A percentile compares a stretch with the other conserved stretches of the same genome.
Evolutionary conservation across 2,797 vertebrate genomes (phyloP).

Genomic region (Erpetoichthys calabaricus): DNA sequence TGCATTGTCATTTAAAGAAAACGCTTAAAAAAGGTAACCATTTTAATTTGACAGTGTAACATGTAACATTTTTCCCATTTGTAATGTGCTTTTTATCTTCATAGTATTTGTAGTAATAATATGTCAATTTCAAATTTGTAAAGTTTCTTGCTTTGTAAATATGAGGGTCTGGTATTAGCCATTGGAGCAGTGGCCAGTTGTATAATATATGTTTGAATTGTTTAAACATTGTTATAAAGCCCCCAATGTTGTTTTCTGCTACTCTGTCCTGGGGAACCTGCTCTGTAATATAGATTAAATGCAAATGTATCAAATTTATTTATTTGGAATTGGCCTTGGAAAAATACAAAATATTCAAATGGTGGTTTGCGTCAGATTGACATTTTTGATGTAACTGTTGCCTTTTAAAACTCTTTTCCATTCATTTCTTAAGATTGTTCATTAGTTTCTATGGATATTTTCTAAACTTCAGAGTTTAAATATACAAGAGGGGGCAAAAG

Average conservation of each 20-base stretch:
- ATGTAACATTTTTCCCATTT: slow-evolving; percentile 3
- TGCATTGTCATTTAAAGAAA: background rate
- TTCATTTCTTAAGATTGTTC: no score
- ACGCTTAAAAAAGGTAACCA: slow-evolving; percentile 6
- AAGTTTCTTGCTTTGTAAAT: slow-evolving; percentile 32
- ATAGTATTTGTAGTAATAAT: slow-evolving; percentile 19
- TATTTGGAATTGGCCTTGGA: slow-evolving; percentile 71
- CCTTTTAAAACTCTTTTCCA: slow-evolving; percentile 20
- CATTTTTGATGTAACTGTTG: slow-evolving; percentile 23
- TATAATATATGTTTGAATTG: slow-evolving; percentile 33
- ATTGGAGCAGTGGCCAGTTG: slow-evolving; percentile 25
- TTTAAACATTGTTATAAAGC: slow-evolving; percentile 38
- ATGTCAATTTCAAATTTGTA: slow-evolving; percentile 15
- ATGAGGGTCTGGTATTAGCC: slow-evolving; percentile 21
- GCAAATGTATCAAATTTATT: slow-evolving; percentile 57
- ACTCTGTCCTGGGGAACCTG: slow-evolving; percentile 24
- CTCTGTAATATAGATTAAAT: slow-evolving; percentile 37
- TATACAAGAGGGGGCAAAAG: no score
- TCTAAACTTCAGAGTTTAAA: no score
- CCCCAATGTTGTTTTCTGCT: slow-evolving; percentile 16
- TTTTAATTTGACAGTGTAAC: slow-evolving; percentile 9
- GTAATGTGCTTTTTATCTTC: slow-evolving; percentile 14
- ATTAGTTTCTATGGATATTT: no score
- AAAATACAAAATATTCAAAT: slow-evolving; percentile 9
- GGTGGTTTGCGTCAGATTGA: slow-evolving; percentile 25